Evolutionary conservation across 2,797 vertebrate species (phyloP).

Genomic region (Dermochelys coriacea): DNA sequence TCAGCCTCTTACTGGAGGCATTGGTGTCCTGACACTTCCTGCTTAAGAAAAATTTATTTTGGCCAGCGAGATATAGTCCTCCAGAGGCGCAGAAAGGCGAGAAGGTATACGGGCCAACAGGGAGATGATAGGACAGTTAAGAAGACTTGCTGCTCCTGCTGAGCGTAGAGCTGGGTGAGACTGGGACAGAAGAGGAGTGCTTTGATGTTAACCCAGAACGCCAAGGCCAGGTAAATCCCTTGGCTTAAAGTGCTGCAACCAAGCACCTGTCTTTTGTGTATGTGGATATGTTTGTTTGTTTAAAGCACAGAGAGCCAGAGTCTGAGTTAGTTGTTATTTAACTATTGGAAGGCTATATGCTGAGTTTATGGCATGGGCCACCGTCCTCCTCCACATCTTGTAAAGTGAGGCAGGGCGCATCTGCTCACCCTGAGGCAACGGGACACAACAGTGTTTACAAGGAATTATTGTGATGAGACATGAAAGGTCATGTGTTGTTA

Average conservation of each 20-base stretch:
- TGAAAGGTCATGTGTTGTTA: background rate
- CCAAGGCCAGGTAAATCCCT: background rate
- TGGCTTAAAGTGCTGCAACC: background rate
- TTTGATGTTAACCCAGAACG: no score
- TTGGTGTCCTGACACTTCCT: no score
- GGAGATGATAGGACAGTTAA: no score
- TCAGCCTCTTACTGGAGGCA: no score
- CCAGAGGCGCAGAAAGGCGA: no score
- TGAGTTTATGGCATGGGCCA: background rate
- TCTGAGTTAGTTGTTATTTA: background rate
- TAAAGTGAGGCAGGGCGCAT: background rate
- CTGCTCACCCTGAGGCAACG: background rate
- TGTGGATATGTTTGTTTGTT: background rate
- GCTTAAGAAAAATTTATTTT: no score
- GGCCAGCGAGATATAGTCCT: no score
- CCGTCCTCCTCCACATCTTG: background rate
- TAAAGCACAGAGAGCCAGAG: background rate
- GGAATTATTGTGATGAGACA: background rate
- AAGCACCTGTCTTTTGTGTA: background rate
- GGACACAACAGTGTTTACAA: background rate
- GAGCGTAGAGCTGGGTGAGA: no score
- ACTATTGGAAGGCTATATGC: background rate
- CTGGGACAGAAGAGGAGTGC: no score
- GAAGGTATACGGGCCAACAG: no score
- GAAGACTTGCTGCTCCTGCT: no score